These are phyloP conservation scores for Triplophysa bombifrons DNA, from an alignment of 2,797 vertebrate genomes.

Conservation along the genomic window DNA sequence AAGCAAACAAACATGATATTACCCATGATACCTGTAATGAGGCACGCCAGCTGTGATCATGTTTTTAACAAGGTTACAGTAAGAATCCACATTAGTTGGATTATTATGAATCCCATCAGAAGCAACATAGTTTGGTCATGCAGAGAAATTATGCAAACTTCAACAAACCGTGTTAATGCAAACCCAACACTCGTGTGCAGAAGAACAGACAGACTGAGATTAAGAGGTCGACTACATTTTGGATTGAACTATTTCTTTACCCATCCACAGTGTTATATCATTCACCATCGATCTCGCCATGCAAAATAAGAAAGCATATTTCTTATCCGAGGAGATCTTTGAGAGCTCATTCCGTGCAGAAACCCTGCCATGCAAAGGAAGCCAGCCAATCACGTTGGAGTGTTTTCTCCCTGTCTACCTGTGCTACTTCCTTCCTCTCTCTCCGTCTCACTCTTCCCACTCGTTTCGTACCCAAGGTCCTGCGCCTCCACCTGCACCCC, in stretches of 20 bases:
- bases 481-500: conserved; percentile 78
- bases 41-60: neutral
- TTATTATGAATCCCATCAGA: neutral
- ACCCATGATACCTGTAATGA: neutral
- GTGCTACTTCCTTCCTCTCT: conserved; percentile 80
- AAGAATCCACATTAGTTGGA: neutral
- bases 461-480: conserved; percentile 76
- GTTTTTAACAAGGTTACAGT: neutral
- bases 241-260: neutral
- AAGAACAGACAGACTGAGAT: neutral
- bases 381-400: conserved; percentile 9
- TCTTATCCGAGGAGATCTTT: neutral
- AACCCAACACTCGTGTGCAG: conserved; percentile 3
- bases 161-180: conserved; percentile 35
- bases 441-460: conserved; percentile 76
- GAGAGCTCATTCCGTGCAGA: neutral
- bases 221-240: neutral
- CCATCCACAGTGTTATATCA: neutral
- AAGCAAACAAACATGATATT: neutral
- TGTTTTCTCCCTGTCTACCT: conserved; percentile 71
- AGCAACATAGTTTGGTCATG: conserved; percentile 15
- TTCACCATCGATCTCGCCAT: conserved; percentile 2
- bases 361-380: conserved; percentile 15
- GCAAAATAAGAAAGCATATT: conserved; percentile 1
- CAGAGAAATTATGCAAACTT: conserved; percentile 7